Base-by-base conservation (phyloP, 2,113 vertebrate genomes). In the human (Homo sapiens) region DNA sequence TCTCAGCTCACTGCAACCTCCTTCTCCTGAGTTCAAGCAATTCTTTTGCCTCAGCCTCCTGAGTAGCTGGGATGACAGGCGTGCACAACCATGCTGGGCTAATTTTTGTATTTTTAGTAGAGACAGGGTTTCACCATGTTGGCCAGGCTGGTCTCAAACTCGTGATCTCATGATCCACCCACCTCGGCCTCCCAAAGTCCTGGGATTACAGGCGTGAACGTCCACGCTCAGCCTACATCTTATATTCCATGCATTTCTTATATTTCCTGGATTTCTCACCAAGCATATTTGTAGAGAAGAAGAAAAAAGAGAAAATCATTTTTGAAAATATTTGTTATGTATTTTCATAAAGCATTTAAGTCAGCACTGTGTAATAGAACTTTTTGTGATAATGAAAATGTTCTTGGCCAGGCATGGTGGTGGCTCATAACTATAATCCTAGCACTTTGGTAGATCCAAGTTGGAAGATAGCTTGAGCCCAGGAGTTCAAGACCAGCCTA, bases 321-420 rank as follows among this genome's bases (percentile, higher is more conserved):
- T 73, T 88, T 88, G 68, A n/a, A 86, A 68, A 86, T 70, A 61
- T 43, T 59, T 83, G 84, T 86, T 66, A 27, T 35, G 10, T 48
- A 64, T 85, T 32, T 27, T 64, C 32, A 35, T 64, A 85, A 8
- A 66, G 40, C 38, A 18, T 45, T 45, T 45, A 78, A 17, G 4
- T 64, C 40, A 48, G 40, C 40, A 35, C 59, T 66, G 10, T 66
- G 17, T 82, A 45, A 84, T 18, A 61, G 43, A 35, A 45, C 6
- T 8, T 84, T 35, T 18, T 84, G 82, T 86, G 84, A 35, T 70
- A 4, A 25, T 61, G 23, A 32, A 86, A 70, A 38, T 86, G 8
- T 38, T 70, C 84, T 48, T 40, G 52, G 52, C 52, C 17, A 52
- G 52, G 52, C 1, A 12, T 2, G 61, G 27, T 64, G 11, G 27